Base-by-base conservation (phyloP, 2,888 invertebrate species). In the Julus scandinavius region DNA sequence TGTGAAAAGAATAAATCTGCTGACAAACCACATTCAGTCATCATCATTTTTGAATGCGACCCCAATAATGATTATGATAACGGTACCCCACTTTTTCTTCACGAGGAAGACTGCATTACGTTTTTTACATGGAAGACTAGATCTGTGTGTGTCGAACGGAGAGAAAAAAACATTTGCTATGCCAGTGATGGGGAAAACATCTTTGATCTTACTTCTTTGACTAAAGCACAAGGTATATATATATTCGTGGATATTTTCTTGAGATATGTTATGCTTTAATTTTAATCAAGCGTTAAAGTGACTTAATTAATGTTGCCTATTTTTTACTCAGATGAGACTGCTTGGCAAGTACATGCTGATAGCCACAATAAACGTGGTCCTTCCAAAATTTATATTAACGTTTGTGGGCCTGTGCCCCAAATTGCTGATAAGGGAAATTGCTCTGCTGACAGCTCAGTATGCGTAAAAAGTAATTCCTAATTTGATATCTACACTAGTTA, bases 51-150 rank as follows among this genome's bases (percentile, higher is more conserved):
- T 58, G 40, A 86, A 86, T 88, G 88, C 40, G 85, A 58, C 6
- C 13, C 41, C 6, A 49, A 6, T 54, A 17, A 49, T 29, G 15
- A 20, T 45, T 20, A 41, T 45, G 41, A 54, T n/a, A 58, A 63
- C 13, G 87, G 87, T 38, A 41, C 20, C 41, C 89, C 88, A 29
- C 38, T n/a, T 15, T 89, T 89, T 50, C 45, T 87, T 80, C 88
- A 54, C 2, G 38, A 88, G 38, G 88, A 85, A 6, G 89, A 89
- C 29, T 89, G 89, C 40, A 80, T 86, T 11, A 80, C 84, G 41
- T 72, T 89, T 80, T 89, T 89, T 38, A 72, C 50, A 40, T 89
- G 89, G 89, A 40, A 86, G 54, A 86, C 89, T 38, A 88, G 87
- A 45, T 29, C 40, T 15, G 88, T 50, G 0, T 89, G 88, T 45